phyloP scores from a whole-genome alignment of 2,888 invertebrate genomes.

The Rosalia funebris region DNA sequence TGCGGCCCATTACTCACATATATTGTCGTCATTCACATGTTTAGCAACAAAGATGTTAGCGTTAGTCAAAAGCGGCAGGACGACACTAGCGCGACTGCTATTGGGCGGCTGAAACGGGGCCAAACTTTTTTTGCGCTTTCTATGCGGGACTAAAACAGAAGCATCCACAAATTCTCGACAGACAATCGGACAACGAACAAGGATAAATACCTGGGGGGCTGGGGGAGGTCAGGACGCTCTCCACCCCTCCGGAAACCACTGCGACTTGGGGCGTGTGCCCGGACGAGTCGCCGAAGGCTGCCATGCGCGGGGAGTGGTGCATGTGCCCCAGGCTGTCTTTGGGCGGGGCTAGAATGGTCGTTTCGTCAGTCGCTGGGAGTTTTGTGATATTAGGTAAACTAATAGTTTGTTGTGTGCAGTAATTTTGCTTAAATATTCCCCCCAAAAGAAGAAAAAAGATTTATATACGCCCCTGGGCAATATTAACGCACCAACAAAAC shows the following conservation, averaged over 20 bases:
- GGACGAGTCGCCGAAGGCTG: constrained; percentile 45
- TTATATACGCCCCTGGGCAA: too few species aligned
- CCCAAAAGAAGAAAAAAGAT: too few species aligned
- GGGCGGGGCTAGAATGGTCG: background rate
- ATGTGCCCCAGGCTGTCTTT: constrained; percentile 38
- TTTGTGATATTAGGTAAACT: background rate
- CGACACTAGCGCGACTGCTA: constrained; percentile 80
- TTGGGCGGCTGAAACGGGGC: constrained; percentile 69
- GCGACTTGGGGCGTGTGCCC: constrained; percentile 59
- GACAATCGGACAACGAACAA: background rate
- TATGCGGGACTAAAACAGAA: constrained; percentile 55
- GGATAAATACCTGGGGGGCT: constrained; percentile 69
- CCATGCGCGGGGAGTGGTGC: constrained; percentile 45
- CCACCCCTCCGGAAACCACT: constrained; percentile 61
- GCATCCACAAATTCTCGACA: too few species aligned
- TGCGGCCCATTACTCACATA: constrained; percentile 54
- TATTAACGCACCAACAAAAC: too few species aligned
- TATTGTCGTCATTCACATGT: constrained; percentile 66
- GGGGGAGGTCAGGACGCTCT: constrained; percentile 66
- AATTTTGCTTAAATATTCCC: too few species aligned
- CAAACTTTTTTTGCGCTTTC: constrained; percentile 64
- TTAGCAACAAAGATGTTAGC: constrained; percentile 68
- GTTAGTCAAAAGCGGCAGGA: constrained; percentile 74
- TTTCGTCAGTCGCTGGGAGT: background rate
- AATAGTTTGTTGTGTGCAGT: too few species aligned